Percentiles rank a stretch among this genome's conserved stretches.
These are phyloP conservation scores for Cheirogaleus medius DNA, from an alignment of 2,113 vertebrate genomes.

Conservation along the genomic window DNA sequence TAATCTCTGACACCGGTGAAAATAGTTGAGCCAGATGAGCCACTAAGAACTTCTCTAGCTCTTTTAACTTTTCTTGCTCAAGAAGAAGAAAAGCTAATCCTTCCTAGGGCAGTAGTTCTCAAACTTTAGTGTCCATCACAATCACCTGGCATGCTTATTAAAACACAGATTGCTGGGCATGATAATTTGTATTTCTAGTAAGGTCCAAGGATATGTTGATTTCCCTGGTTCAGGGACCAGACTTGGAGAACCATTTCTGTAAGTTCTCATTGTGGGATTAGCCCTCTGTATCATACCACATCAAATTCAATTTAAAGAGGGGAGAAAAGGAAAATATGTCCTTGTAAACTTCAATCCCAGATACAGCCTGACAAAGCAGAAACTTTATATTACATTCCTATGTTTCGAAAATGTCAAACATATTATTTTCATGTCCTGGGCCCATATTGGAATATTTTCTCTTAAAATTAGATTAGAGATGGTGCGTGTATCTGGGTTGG, in stretches of 20 bases:
- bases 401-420: not conserved
- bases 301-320: not conserved
- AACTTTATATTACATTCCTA: not conserved
- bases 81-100: not conserved
- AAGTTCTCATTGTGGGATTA: not conserved
- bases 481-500: not conserved
- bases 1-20: not conserved
- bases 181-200: not conserved
- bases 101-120: not conserved
- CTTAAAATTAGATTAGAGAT: not conserved
- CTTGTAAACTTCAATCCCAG: not conserved
- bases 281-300: not conserved
- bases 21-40: not conserved
- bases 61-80: not conserved
- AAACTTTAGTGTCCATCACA: not conserved
- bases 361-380: not conserved
- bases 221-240: not conserved
- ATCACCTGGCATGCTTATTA: not conserved
- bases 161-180: not conserved
- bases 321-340: not conserved
- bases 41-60: not conserved
- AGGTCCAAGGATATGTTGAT: not conserved
- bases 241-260: not conserved
- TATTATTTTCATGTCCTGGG: not conserved
- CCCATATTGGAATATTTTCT: not conserved